Conservation (phyloP, 2,888 invertebrate genomes). For the Lasioglossum figueresi region DNA sequence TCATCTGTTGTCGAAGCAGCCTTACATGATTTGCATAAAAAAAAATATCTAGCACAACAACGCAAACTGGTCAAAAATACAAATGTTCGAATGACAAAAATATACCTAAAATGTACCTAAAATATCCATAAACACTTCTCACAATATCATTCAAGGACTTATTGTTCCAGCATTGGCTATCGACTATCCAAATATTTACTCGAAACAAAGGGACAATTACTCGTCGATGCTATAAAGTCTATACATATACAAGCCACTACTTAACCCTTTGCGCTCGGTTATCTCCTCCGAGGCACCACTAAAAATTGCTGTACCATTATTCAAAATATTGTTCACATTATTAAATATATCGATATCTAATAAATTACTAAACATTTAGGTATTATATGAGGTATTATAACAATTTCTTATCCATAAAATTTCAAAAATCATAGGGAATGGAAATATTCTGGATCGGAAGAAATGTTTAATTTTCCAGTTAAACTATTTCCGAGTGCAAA, state of each 20-base stretch:
- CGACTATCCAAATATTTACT: background rate
- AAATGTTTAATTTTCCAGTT: no score
- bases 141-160: background rate
- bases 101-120: background rate
- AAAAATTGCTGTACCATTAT: no score
- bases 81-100: background rate
- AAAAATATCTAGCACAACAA: background rate
- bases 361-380: no score
- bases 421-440: no score
- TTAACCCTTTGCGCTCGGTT: no score
- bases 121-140: background rate
- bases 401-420: no score
- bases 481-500: no score
- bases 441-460: no score
- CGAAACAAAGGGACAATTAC: background rate
- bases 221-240: background rate
- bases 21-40: background rate
- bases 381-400: no score
- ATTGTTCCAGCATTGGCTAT: background rate
- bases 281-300: no score
- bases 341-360: no score
- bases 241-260: background rate
- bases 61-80: background rate
- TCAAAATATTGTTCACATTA: no score
- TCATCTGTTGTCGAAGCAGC: constrained; percentile 5